phyloP scores from a whole-genome alignment of 2,888 invertebrate genomes.

The Acholoe squamosa region DNA sequence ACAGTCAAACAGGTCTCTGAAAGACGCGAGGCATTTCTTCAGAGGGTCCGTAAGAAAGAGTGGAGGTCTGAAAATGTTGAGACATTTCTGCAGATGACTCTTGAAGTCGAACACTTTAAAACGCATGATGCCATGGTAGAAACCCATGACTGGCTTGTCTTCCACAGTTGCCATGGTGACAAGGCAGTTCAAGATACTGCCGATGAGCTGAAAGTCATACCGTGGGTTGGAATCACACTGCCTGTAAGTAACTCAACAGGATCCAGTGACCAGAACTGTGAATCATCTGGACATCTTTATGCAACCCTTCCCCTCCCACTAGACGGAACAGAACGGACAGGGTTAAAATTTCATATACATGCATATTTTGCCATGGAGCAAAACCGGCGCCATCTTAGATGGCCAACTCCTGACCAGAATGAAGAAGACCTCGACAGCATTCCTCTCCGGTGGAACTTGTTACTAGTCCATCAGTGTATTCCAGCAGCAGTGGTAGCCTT shows the following conservation, averaged over 20 bases:
- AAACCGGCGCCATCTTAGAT: constrained; percentile 64
- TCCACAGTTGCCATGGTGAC: not conserved
- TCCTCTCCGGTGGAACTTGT: constrained; percentile 3
- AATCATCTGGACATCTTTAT: constrained; percentile 64
- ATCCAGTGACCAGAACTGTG: not conserved
- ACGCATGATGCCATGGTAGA: not conserved
- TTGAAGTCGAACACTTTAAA: not conserved
- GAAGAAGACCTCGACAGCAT: not conserved
- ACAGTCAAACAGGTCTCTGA: not conserved
- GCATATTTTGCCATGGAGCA: constrained; percentile 67
- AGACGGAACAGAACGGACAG: constrained; percentile 64
- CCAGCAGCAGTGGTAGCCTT: not conserved
- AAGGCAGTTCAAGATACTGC: constrained; percentile 65
- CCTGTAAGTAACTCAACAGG: not conserved
- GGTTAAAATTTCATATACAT: constrained; percentile 65
- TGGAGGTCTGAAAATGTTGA: not conserved
- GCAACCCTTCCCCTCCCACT: constrained; percentile 67
- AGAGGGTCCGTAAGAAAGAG: not conserved
- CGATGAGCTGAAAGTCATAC: constrained; percentile 65
- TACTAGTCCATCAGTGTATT: not conserved
- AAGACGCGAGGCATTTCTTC: not conserved
- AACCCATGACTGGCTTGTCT: not conserved
- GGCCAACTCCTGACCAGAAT: constrained; percentile 62
- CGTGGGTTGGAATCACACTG: constrained; percentile 70
- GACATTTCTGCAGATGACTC: not conserved